Evolutionary conservation across 2,888 invertebrate species (phyloP).

Genomic region (Melieria omissa): DNA sequence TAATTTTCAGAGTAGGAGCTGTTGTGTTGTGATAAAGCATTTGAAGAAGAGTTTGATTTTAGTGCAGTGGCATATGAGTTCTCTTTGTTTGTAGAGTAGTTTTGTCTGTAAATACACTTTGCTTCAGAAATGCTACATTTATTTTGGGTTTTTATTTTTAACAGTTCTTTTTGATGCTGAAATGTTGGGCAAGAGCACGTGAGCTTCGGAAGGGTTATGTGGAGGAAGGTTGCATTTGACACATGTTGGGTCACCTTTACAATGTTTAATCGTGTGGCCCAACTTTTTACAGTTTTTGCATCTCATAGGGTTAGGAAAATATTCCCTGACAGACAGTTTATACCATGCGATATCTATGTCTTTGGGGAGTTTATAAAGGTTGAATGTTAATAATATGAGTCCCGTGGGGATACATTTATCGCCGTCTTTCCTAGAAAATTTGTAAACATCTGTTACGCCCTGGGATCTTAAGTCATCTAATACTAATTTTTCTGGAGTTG

Average conservation of each 20-base stretch:
- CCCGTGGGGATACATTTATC: not conserved
- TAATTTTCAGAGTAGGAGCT: too few species aligned
- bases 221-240: too few species aligned
- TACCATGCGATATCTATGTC: slow-evolving; percentile 6
- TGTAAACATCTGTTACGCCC: not conserved
- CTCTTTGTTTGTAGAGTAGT: too few species aligned
- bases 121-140: not conserved
- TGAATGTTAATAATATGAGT: too few species aligned
- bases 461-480: not conserved
- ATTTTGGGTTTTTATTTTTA: slow-evolving; percentile 2
- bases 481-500: too few species aligned
- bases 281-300: not conserved
- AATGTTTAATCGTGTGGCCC: not conserved
- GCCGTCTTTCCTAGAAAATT: not conserved
- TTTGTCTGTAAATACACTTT: not conserved
- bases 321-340: not conserved
- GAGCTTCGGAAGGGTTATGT: too few species aligned
- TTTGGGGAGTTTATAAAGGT: not conserved
- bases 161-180: not conserved
- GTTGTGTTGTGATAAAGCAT: too few species aligned
- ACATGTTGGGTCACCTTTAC: too few species aligned
- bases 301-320: slow-evolving; percentile 1
- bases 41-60: too few species aligned
- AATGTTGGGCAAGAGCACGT: not conserved
- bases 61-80: too few species aligned